These are phyloP conservation scores for Glyptemys insculpta DNA, from an alignment of 2,797 vertebrate species.

Conservation along the genomic window DNA sequence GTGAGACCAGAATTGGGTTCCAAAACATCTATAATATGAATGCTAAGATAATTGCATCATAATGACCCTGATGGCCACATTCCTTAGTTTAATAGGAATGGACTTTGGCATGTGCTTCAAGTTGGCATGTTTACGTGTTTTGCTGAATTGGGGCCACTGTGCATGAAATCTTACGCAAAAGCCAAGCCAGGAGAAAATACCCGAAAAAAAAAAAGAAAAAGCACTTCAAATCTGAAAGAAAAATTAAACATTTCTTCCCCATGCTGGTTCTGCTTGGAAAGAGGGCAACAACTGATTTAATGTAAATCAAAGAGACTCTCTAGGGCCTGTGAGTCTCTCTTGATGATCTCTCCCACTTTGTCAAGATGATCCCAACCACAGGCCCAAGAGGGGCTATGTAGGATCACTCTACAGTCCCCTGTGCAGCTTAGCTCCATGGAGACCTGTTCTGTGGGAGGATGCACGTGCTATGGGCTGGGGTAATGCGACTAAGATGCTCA, in stretches of 20 bases:
- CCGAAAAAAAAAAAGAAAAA: not conserved
- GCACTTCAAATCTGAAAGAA: not conserved
- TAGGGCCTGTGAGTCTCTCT: constrained; percentile 3
- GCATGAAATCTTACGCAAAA: not conserved
- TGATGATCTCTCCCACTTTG: constrained; percentile 34
- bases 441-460: not conserved
- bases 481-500: not conserved
- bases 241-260: not conserved
- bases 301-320: not conserved
- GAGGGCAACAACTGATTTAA: not conserved
- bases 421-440: not conserved
- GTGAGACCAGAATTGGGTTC: not conserved
- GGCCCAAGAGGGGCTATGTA: not conserved
- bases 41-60: not conserved
- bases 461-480: not conserved
- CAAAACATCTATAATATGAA: not conserved
- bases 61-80: constrained; percentile 9
- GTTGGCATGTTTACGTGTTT: not conserved
- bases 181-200: not conserved
- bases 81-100: constrained; percentile 3
- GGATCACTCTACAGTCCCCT: not conserved
- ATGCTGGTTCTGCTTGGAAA: not conserved
- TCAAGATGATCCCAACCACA: constrained; percentile 1
- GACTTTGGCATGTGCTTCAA: not conserved
- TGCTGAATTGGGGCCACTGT: constrained; percentile 2